Evolutionary conservation across 35 echinoderm and acorn worm species (phyloP).

Genomic region (Nesometra sesokonis): DNA sequence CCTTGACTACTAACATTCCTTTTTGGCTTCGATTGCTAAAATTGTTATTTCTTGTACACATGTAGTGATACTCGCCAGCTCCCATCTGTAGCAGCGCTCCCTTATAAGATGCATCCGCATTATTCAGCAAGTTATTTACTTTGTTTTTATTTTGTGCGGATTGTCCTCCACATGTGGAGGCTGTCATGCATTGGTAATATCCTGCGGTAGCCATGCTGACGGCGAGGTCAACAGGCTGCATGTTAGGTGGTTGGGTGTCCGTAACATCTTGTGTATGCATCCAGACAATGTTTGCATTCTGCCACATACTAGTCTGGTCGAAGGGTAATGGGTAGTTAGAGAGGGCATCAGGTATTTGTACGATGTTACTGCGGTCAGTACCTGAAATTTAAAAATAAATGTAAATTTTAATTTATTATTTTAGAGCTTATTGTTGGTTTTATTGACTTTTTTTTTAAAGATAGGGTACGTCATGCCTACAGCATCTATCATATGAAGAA

Average conservation of each 20-base stretch:
- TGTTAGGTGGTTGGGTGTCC: background rate
- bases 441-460: no score
- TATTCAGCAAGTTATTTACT: conserved; percentile 73
- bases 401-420: no score
- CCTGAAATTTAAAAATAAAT: conserved; percentile 25
- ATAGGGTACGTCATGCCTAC: no score
- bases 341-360: conserved; percentile 36
- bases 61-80: conserved; percentile 66
- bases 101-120: conserved; percentile 69
- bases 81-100: conserved; percentile 71
- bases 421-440: no score
- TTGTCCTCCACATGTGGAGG: conserved; percentile 42
- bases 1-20: conserved; percentile 49
- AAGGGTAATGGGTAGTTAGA: conserved; percentile 81
- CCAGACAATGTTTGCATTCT: conserved; percentile 58
- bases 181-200: conserved; percentile 71
- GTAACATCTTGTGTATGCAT: conserved; percentile 13
- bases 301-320: conserved; percentile 57
- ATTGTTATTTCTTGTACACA: conserved; percentile 93
- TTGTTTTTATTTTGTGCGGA: conserved; percentile 67
- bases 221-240: conserved; percentile 57
- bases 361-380: conserved; percentile 84
- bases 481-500: no score
- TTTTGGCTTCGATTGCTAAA: conserved; percentile 90
- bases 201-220: conserved; percentile 85